These are phyloP conservation scores for Athalia rosae DNA, from an alignment of 2,888 invertebrate species.

Conservation along the genomic window DNA sequence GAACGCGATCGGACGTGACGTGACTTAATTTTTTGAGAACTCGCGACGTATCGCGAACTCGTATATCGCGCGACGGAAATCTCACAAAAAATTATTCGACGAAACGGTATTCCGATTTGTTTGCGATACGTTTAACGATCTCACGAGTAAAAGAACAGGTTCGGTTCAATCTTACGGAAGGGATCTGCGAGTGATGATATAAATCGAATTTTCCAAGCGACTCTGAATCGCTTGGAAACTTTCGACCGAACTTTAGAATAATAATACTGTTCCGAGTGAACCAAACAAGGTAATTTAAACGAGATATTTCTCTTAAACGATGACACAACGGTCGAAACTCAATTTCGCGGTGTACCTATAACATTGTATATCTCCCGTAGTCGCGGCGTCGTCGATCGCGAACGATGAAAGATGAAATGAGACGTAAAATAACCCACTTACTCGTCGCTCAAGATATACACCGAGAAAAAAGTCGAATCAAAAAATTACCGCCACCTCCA, in stretches of 20 bases:
- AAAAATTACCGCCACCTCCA: constrained; percentile 12
- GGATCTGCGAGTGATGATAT: background rate
- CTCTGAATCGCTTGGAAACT: background rate
- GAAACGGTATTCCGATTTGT: too few species aligned
- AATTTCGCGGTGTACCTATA: constrained; percentile 42
- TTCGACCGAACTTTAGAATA: constrained; percentile 18
- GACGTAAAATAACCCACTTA: constrained; percentile 25
- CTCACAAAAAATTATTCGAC: too few species aligned
- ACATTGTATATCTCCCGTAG: background rate
- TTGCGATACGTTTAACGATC: too few species aligned
- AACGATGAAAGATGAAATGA: constrained; percentile 8
- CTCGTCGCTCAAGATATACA: constrained; percentile 19
- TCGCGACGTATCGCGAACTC: too few species aligned
- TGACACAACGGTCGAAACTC: constrained; percentile 23
- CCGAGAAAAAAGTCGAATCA: constrained; percentile 14
- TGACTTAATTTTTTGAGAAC: background rate
- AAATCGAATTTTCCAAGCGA: constrained; percentile 17
- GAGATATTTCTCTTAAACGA: constrained; percentile 44
- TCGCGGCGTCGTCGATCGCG: background rate
- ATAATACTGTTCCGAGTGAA: constrained; percentile 37
- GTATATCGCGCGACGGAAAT: too few species aligned
- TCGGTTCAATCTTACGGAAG: too few species aligned
- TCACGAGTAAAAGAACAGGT: too few species aligned
- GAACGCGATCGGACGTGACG: constrained; percentile 16
- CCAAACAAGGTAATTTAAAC: constrained; percentile 41